Percentiles rank a stretch among this genome's conserved stretches.
Conservation (phyloP, 2,113 vertebrate species). For the Bujurquina vittata region DNA sequence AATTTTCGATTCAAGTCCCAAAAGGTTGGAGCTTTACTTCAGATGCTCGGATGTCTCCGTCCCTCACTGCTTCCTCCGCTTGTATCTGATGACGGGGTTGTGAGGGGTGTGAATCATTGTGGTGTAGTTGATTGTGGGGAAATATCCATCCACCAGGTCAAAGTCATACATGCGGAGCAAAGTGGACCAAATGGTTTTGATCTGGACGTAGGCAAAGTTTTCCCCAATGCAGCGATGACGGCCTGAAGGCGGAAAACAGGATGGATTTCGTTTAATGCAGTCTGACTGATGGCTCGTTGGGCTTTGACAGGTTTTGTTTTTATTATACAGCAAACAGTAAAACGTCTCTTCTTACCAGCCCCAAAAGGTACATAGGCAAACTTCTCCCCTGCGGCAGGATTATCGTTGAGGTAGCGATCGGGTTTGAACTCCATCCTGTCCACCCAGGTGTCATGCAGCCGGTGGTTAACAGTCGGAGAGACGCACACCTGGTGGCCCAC, state of each 20-base stretch:
- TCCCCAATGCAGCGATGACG: conserved; percentile 98
- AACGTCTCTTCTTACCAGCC: conserved; percentile 81
- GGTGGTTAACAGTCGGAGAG: conserved; percentile 96
- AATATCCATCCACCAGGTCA: conserved; percentile 90
- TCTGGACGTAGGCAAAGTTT: conserved; percentile 97
- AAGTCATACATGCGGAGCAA: conserved; percentile 92
- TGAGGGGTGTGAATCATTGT: conserved; percentile 98
- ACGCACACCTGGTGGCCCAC: conserved; percentile 97
- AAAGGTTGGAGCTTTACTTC: background rate
- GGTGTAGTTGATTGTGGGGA: conserved; percentile 94
- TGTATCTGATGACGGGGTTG: conserved; percentile 92
- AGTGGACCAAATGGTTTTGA: conserved; percentile 98
- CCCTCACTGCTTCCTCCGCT: conserved; percentile 77
- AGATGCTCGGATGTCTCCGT: background rate
- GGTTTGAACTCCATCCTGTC: conserved; percentile 88
- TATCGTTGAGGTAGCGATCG: conserved; percentile 90
- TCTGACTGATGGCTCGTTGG: background rate
- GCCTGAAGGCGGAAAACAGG: conserved; percentile 73
- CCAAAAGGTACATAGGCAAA: conserved; percentile 95
- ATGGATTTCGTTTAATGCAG: background rate
- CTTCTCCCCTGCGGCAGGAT: conserved; percentile 88
- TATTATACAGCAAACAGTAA: background rate
- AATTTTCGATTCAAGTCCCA: conserved; percentile 17
- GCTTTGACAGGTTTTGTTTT: background rate
- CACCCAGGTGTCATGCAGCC: conserved; percentile 88